Percentiles rank a stretch among this genome's conserved stretches.
Evolutionary conservation across 1,140 invertebrate species (phyloP).

Genomic region (Papilio dardanus): DNA sequence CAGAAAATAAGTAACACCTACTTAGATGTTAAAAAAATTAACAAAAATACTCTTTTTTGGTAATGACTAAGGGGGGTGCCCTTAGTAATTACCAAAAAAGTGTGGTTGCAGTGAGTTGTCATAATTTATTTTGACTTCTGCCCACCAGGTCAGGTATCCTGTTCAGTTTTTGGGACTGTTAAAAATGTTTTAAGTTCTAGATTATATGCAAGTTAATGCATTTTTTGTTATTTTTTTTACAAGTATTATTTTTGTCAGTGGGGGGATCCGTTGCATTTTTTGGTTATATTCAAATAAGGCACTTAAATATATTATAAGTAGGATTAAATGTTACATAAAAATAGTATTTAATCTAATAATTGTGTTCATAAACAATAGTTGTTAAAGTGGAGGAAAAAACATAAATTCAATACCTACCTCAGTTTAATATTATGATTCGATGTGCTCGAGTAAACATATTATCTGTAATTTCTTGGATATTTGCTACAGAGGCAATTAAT

Average conservation of each 20-base stretch:
- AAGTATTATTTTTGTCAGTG: slow-evolving; percentile 9
- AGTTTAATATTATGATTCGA: neutral
- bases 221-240: slow-evolving; percentile 10
- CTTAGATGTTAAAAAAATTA: too few species aligned
- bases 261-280: slow-evolving; percentile 4
- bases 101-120: too few species aligned
- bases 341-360: neutral
- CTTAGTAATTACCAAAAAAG: too few species aligned
- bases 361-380: neutral
- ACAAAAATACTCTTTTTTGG: too few species aligned
- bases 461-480: neutral
- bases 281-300: neutral
- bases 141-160: too few species aligned
- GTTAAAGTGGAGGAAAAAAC: neutral
- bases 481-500: neutral
- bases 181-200: neutral
- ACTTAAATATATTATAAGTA: neutral
- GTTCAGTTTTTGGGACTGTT: slow-evolving; percentile 59
- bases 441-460: neutral
- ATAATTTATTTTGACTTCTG: too few species aligned
- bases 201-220: neutral
- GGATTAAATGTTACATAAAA: neutral
- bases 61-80: too few species aligned
- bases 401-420: slow-evolving; percentile 11
- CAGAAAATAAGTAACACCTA: too few species aligned